A percentile compares a stretch with the other conserved stretches of the same genome.
Conservation (phyloP, 2,888 invertebrate genomes). For the Amaurobius ferox region DNA sequence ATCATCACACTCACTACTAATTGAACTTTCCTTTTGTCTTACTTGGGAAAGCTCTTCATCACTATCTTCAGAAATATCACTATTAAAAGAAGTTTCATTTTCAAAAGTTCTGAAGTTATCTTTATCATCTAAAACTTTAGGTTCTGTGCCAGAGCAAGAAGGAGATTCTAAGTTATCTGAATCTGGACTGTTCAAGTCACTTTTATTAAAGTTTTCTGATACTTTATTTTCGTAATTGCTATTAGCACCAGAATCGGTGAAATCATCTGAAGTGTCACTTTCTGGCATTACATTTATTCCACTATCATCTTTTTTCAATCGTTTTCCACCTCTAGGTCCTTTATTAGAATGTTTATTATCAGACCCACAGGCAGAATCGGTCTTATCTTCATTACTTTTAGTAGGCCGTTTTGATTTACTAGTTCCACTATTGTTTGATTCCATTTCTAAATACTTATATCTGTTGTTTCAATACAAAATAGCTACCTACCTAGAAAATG, state of each 20-base stretch:
- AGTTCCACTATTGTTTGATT: conserved; percentile 11
- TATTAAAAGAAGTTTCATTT: background rate
- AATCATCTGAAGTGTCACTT: conserved; percentile 43
- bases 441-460: conserved; percentile 26
- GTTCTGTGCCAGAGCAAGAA: background rate
- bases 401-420: conserved; percentile 34
- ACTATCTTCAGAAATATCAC: background rate
- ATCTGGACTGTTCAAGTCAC: conserved; percentile 33
- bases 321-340: conserved; percentile 17
- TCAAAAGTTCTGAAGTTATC: background rate
- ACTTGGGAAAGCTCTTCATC: background rate
- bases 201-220: background rate
- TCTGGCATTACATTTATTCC: conserved; percentile 52
- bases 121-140: background rate
- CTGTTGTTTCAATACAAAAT: too few relatives aligned
- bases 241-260: conserved; percentile 16
- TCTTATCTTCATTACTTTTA: conserved; percentile 4
- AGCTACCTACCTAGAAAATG: too few relatives aligned
- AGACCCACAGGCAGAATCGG: background rate
- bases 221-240: background rate
- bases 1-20: background rate
- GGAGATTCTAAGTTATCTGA: conserved; percentile 46
- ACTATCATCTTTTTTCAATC: conserved; percentile 68
- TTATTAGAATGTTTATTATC: background rate
- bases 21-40: background rate